These are phyloP conservation scores for Bujurquina vittata DNA, from an alignment of 2,113 vertebrate species.

Conservation along the genomic window DNA sequence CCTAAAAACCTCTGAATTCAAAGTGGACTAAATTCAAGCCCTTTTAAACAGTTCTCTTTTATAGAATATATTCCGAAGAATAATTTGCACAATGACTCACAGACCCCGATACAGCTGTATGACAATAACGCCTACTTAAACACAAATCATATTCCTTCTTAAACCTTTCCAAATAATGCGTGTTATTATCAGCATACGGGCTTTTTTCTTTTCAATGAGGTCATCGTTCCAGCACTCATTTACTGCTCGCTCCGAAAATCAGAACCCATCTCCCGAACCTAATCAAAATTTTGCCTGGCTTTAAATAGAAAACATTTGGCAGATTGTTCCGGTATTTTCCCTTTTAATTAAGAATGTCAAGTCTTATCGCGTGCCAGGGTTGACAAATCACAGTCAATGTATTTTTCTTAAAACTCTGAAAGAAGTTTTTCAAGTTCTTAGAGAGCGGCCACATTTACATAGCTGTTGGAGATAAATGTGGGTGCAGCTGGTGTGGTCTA, in stretches of 20 bases:
- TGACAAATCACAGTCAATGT: slow-evolving; percentile 60
- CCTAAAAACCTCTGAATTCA: neutral
- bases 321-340: slow-evolving; percentile 75
- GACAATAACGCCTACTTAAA: neutral
- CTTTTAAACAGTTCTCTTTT: neutral
- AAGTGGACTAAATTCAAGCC: fast-evolving
- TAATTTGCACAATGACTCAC: neutral
- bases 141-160: neutral
- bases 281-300: slow-evolving; percentile 61
- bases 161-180: neutral
- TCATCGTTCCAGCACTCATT: slow-evolving; percentile 36
- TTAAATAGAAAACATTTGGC: slow-evolving; percentile 61
- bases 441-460: slow-evolving; percentile 53
- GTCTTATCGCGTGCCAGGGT: slow-evolving; percentile 67
- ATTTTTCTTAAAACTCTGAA: slow-evolving; percentile 41
- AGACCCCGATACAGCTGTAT: neutral
- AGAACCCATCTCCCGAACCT: slow-evolving; percentile 48
- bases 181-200: neutral
- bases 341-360: slow-evolving; percentile 69
- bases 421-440: slow-evolving; percentile 51
- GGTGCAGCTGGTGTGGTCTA: slow-evolving; percentile 22
- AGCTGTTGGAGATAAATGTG: slow-evolving; percentile 48
- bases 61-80: neutral
- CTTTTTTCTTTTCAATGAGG: neutral
- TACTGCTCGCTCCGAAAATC: slow-evolving; percentile 61